Conservation (phyloP, 2,797 vertebrate species). For the Coilia nasus region DNA sequence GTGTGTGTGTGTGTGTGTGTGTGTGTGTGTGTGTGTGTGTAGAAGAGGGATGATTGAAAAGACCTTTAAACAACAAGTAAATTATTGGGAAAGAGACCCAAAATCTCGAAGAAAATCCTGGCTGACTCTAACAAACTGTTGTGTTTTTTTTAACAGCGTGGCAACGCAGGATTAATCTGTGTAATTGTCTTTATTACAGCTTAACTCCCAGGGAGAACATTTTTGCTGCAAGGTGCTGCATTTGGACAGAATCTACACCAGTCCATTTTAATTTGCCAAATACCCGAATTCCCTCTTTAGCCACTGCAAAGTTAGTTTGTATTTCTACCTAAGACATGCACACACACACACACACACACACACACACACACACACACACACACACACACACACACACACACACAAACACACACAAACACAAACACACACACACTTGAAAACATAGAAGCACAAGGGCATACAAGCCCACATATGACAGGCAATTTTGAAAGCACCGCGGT, state of each 20-base stretch:
- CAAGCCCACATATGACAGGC: background rate
- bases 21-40: background rate
- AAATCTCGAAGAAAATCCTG: background rate
- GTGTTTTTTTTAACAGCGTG: background rate
- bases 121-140: background rate
- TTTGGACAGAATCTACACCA: constrained; percentile 12
- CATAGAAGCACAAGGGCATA: background rate
- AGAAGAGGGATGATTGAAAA: background rate
- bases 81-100: background rate
- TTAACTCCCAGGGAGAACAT: background rate
- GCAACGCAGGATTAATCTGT: background rate
- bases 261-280: constrained; percentile 20
- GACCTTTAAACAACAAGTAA: background rate
- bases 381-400: too few relatives aligned
- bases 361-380: background rate
- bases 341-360: background rate
- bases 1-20: background rate
- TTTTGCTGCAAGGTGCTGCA: background rate
- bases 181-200: background rate
- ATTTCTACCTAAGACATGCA: background rate
- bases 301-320: background rate
- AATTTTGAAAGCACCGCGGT: background rate
- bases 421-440: background rate
- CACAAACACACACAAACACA: background rate
- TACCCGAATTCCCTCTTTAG: background rate